Base-by-base conservation (phyloP, 2,113 vertebrate genomes). In the Platichthys stellatus region DNA sequence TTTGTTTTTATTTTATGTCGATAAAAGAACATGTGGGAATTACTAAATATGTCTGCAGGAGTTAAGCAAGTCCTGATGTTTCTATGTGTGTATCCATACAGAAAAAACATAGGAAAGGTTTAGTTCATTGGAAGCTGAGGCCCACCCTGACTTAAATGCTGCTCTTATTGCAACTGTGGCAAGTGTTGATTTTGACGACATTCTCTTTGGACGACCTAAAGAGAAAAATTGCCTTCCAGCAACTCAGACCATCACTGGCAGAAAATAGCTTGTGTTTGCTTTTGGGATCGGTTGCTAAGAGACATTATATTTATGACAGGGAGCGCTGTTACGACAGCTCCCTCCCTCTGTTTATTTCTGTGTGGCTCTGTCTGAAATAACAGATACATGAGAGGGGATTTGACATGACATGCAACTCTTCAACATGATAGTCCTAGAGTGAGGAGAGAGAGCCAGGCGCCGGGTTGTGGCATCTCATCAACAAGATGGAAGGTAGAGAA, bases 391-490 rank as follows among this genome's bases (percentile, higher is more conserved):
- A n/a, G 14, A 9, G 51, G 28, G 58, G 35, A 68, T 74, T 65
- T 54, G 65, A 66, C 53, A 49, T 38, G 72, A 74, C 2, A 17
- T 60, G 73, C 21, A 9, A 31, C 70, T 51, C 57, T 73, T 13
- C 28, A 49, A 20, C 74, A 85, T 69, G 24, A 31, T 31, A 54
- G 31, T 63, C 57, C 24, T 17, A 3, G n/a, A 71, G 69, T 49
- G 18, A 80, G 63, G 26, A 62, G 58, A 35, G 47, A 35, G 47
- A 67, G 74, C 17, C 15, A 0, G 4, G 10, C 23, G 5, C 35
- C 65, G 54, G 23, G 8, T 54, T 64, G 23, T 64, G 72, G 58
- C 77, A 40, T 35, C 59, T 66, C 20, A 63, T 88, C 73, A 63
- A 56, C 72, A 72, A 64, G 56, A 82, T 66, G 10, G 43, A 66